Base-by-base conservation (phyloP, 2,888 invertebrate species). In the Teleogryllus oceanicus region DNA sequence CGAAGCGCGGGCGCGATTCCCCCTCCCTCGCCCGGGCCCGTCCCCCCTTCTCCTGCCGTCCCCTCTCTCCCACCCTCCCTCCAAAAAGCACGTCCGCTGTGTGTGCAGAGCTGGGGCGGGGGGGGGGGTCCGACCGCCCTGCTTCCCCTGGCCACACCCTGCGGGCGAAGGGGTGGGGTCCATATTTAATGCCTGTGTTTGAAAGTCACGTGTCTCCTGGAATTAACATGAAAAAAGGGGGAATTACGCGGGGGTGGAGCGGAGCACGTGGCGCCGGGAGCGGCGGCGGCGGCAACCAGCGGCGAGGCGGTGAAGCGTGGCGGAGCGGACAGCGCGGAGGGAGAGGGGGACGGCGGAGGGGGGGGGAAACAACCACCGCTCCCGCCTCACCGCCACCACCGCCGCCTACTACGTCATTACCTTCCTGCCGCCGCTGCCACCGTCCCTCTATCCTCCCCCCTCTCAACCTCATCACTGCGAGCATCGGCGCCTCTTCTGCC, bases 121-220 rank as follows among this genome's bases (percentile, higher is more conserved):
- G 62, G 0, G 11, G 62, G 16, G n/a, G 5, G n/a, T n/a, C 3
- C 62, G 62, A 62, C 13, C 62, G 62, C 13, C 16, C 62, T 13
- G 62, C 16, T 62, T 62, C n/a, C 62, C 62, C 62, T 62, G 62
- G 62, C 8, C n/a, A 13, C 13, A n/a, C 16, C n/a, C 62, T 62
- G 62, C n/a, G 62, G 62, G 62, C 13, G 62, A 13, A 62, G n/a
- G 62, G 62, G 13, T 13, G 62, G 62, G 62, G 13, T 62, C 62
- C 62, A 62, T 62, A 62, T 62, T 62, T 62, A 62, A 62, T 62
- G 62, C 62, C 37, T 37, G 62, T 62, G 62, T n/a, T 62, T 62
- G 62, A 62, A 62, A 62, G 62, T 62, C 62, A 62, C 62, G 62
- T 62, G 62, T 62, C 62, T 62, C 62, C 62, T 62, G 62, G n/a